Conservation (phyloP, 2,797 vertebrate species). For the Anas capensis region DNA sequence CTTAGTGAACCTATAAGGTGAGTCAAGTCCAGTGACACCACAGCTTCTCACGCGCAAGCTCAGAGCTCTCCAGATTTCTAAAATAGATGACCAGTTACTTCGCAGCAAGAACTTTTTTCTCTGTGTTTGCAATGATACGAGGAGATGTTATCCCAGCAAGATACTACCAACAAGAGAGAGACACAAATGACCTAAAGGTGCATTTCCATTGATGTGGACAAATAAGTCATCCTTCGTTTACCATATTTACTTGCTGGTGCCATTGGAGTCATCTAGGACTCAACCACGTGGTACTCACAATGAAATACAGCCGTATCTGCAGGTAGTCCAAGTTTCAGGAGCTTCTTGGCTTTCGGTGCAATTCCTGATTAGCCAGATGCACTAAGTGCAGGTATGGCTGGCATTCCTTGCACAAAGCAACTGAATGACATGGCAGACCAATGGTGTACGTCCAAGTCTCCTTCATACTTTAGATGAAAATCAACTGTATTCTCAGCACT, state of each 20-base stretch:
- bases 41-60: not conserved
- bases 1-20: not conserved
- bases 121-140: not conserved
- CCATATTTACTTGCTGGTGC: not conserved
- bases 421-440: not conserved
- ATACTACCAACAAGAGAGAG: not conserved
- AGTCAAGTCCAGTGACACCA: not conserved
- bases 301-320: not conserved
- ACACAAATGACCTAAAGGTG: not conserved
- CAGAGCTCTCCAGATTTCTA: not conserved
- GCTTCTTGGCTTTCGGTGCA: not conserved
- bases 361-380: not conserved
- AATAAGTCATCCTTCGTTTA: not conserved
- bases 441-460: not conserved
- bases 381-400: not conserved
- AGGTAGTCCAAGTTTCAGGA: not conserved
- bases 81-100: not conserved
- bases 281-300: not conserved
- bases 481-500: not conserved
- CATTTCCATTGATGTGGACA: not conserved
- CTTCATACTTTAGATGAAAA: not conserved
- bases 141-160: not conserved
- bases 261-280: not conserved
- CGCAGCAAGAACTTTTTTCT: not conserved
- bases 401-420: not conserved